These are phyloP conservation scores for Chloromyia formosa DNA, from an alignment of 2,888 invertebrate genomes.

Conservation along the genomic window DNA sequence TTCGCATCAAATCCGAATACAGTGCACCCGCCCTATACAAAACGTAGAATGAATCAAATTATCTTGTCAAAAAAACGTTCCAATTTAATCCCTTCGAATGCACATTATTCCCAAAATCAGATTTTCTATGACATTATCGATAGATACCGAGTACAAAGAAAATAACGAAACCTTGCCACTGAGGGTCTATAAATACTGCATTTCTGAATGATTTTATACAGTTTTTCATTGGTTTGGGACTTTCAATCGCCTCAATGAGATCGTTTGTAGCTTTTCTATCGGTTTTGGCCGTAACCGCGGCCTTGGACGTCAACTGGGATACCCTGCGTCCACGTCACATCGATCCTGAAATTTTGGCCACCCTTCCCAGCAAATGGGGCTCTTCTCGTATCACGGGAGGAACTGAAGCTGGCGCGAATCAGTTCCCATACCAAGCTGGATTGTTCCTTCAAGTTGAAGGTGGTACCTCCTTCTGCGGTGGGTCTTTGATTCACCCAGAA, in stretches of 20 bases:
- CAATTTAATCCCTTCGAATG: too few species aligned
- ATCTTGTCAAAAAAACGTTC: too few species aligned
- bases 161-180: too few species aligned
- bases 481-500: slow-evolving; percentile 34
- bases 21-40: too few species aligned
- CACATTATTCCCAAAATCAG: too few species aligned
- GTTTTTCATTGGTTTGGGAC: not conserved
- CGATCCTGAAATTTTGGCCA: not conserved
- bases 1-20: too few species aligned
- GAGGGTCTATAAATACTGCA: too few species aligned
- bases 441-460: slow-evolving; percentile 25
- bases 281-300: slow-evolving; percentile 1
- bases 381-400: slow-evolving; percentile 60
- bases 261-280: slow-evolving; percentile 10
- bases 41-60: too few species aligned
- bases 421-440: slow-evolving; percentile 57
- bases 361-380: not conserved
- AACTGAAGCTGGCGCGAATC: slow-evolving; percentile 57
- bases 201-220: not conserved
- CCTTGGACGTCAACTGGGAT: slow-evolving; percentile 8
- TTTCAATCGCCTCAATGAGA: slow-evolving; percentile 16
- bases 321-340: not conserved
- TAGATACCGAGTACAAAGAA: too few species aligned
- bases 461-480: slow-evolving; percentile 31
- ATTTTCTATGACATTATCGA: too few species aligned